These are phyloP conservation scores for Axinella damicornis DNA, from an alignment of 37 sponge, comb jelly and placozoan genomes.

Conservation along the genomic window DNA sequence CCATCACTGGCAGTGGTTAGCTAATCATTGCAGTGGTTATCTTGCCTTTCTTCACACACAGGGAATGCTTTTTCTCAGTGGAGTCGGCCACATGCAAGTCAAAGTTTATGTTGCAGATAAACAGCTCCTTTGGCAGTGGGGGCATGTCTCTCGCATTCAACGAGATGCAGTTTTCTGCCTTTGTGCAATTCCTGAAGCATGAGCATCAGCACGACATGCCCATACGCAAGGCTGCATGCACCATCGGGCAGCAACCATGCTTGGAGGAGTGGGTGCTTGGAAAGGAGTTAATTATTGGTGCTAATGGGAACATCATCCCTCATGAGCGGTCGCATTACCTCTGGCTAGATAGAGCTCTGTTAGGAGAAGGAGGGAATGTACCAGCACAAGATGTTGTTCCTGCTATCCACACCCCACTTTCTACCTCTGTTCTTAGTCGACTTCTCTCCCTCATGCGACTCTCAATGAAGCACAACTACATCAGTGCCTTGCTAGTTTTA, in stretches of 20 bases:
- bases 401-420: not conserved
- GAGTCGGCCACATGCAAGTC: too few relatives aligned
- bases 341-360: not conserved
- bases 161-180: too few relatives aligned
- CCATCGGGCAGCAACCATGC: not conserved
- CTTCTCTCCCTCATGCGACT: not conserved
- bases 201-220: too few relatives aligned
- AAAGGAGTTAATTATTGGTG: too few relatives aligned
- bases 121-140: too few relatives aligned
- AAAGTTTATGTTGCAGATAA: too few relatives aligned
- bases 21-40: too few relatives aligned
- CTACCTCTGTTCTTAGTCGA: not conserved
- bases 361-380: not conserved
- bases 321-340: not conserved
- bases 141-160: too few relatives aligned
- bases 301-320: not conserved
- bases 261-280: not conserved
- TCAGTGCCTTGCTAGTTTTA: not conserved
- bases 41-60: too few relatives aligned
- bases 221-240: not conserved
- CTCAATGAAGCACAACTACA: conserved; percentile 1
- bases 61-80: too few relatives aligned
- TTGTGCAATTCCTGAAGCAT: too few relatives aligned
- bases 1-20: too few relatives aligned
- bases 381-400: not conserved